Conservation (phyloP, 2,113 vertebrate species). For the Gambusia holbrooki region DNA sequence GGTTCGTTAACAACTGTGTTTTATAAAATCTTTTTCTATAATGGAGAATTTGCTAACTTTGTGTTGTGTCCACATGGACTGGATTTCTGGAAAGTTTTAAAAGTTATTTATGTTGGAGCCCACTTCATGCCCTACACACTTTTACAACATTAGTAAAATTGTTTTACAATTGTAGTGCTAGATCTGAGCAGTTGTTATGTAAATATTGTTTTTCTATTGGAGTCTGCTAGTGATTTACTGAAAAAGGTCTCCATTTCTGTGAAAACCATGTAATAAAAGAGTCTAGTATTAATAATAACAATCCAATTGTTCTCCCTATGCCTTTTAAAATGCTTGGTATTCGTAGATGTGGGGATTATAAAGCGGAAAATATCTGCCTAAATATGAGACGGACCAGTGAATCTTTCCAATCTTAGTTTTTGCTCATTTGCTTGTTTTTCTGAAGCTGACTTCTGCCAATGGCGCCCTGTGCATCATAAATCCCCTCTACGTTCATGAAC, state of each 20-base stretch:
- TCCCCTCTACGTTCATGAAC: conserved; percentile 85
- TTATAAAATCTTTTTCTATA: too few relatives aligned
- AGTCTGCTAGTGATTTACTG: not conserved
- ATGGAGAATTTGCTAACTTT: too few relatives aligned
- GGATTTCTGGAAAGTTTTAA: too few relatives aligned
- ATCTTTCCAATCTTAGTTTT: not conserved
- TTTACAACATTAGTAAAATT: too few relatives aligned
- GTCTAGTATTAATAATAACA: not conserved
- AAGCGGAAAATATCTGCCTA: not conserved
- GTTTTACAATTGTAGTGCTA: not conserved
- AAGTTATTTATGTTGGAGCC: too few relatives aligned
- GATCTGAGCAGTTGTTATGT: not conserved
- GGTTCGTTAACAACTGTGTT: too few relatives aligned
- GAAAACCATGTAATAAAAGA: not conserved
- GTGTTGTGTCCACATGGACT: too few relatives aligned
- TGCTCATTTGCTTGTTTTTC: not conserved
- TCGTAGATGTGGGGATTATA: not conserved
- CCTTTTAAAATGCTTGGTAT: not conserved
- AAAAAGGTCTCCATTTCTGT: not conserved
- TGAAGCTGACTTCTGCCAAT: conserved; percentile 68
- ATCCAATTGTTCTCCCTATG: not conserved
- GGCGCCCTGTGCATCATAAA: conserved; percentile 86
- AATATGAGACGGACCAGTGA: not conserved
- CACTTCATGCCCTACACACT: too few relatives aligned
- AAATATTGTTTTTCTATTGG: not conserved